phyloP scores from a whole-genome alignment of 2,113 vertebrate genomes.

The Platichthys flesus region DNA sequence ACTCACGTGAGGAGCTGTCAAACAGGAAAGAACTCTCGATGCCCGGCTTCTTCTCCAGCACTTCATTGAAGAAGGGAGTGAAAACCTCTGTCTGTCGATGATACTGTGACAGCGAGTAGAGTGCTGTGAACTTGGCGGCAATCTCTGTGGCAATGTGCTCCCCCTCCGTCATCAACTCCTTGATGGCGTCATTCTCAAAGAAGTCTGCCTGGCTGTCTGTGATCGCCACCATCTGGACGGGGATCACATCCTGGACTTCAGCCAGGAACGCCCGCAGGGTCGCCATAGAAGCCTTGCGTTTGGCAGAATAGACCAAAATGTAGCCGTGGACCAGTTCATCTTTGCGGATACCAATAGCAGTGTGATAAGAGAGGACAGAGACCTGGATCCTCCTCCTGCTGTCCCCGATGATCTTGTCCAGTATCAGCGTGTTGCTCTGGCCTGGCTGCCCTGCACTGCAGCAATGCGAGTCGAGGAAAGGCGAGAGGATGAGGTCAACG shows the following conservation, averaged over 20 bases:
- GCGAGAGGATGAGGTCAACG: conserved; percentile 97
- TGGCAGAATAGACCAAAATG: conserved; percentile 97
- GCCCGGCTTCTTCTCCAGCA: conserved; percentile 93
- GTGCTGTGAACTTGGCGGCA: conserved; percentile 95
- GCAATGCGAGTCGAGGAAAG: conserved; percentile 95
- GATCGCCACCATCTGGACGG: conserved; percentile 97
- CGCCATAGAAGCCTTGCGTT: conserved; percentile 97
- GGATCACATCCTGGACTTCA: conserved; percentile 97
- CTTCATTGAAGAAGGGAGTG: conserved; percentile 96
- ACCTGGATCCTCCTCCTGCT: conserved; percentile 95
- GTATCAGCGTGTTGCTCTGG: conserved; percentile 94
- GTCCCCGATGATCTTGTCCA: conserved; percentile 98
- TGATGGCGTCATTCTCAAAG: conserved; percentile 97
- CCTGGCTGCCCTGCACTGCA: conserved; percentile 96
- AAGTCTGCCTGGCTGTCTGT: conserved; percentile 99
- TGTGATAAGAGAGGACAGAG: conserved; percentile 96
- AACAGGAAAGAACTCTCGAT: conserved; percentile 95
- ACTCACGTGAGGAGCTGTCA: conserved; percentile 89
- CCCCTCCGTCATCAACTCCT: conserved; percentile 98
- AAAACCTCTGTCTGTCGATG: conserved; percentile 97
- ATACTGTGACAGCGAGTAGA: conserved; percentile 97
- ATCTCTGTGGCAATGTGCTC: conserved; percentile 99
- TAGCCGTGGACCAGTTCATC: conserved; percentile 99
- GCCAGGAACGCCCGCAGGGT: conserved; percentile 97
- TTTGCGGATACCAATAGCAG: conserved; percentile 95